These are phyloP conservation scores for Dyspetes luteomarginatus DNA, from an alignment of 2,888 invertebrate genomes.

Conservation along the genomic window DNA sequence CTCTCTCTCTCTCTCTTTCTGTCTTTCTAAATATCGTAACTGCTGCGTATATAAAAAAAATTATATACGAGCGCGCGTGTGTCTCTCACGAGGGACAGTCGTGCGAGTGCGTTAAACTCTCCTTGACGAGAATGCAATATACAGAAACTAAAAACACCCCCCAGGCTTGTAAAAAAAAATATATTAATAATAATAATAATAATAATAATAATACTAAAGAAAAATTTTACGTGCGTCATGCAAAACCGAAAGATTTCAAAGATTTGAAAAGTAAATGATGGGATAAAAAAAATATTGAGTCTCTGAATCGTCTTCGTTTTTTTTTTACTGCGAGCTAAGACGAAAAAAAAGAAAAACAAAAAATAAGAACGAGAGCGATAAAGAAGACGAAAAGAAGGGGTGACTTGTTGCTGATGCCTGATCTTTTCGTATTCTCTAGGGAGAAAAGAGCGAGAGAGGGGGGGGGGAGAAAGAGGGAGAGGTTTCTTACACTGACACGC, in stretches of 20 bases:
- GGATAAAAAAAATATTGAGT: not conserved
- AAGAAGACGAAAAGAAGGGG: constrained; percentile 21
- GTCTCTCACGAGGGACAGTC: constrained; percentile 17
- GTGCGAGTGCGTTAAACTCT: constrained; percentile 49
- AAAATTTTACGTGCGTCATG: constrained; percentile 32
- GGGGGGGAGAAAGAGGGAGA: constrained; percentile 31
- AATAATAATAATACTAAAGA: not conserved
- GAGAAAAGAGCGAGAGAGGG: constrained; percentile 53
- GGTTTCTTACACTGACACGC: constrained; percentile 63
- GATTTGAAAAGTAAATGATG: constrained; percentile 7
- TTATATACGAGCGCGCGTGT: constrained; percentile 55
- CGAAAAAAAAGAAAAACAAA: not conserved
- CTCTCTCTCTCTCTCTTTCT: not conserved
- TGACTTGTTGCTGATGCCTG: constrained; percentile 18
- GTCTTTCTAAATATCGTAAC: not conserved
- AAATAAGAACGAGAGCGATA: not conserved
- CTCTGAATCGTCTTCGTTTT: not conserved
- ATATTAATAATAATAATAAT: not conserved
- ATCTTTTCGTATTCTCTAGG: constrained; percentile 38
- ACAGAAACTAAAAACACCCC: constrained; percentile 8
- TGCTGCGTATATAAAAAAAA: constrained; percentile 29
- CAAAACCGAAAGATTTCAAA: not conserved
- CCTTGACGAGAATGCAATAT: not conserved
- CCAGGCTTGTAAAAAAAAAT: not conserved
- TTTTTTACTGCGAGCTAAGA: not conserved